Conservation (phyloP, 2,888 invertebrate species). For the Augochlorella aurata region DNA sequence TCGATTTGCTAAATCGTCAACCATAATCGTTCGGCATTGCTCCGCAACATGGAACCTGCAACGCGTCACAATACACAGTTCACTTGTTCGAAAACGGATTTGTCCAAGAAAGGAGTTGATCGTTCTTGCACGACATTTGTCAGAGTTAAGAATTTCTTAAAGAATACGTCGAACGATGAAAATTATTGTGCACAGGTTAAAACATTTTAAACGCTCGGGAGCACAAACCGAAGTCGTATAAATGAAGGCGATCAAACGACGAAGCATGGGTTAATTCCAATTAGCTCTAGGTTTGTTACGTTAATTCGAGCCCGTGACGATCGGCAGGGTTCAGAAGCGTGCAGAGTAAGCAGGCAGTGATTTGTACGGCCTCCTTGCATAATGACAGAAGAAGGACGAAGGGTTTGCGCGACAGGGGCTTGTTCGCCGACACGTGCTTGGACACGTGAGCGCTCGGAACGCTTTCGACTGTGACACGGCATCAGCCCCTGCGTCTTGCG, state of each 20-base stretch:
- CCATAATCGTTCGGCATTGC: no score
- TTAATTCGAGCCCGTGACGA: constrained; percentile 68
- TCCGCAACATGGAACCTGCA: not conserved
- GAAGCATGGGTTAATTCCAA: constrained; percentile 66
- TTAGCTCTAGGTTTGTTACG: constrained; percentile 60
- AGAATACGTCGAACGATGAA: no score
- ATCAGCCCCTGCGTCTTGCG: constrained; percentile 54
- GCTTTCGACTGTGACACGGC: constrained; percentile 78
- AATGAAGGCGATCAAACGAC: constrained; percentile 44
- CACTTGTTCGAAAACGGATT: not conserved
- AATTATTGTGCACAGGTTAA: not conserved
- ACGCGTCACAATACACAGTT: not conserved
- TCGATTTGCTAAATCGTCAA: not conserved
- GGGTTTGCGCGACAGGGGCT: constrained; percentile 67
- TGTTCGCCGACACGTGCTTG: constrained; percentile 77
- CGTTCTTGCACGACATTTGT: no score
- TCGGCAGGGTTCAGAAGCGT: constrained; percentile 53
- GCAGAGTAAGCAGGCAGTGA: constrained; percentile 72
- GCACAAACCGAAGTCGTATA: constrained; percentile 10
- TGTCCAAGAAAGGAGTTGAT: not conserved
- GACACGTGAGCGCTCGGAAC: constrained; percentile 78
- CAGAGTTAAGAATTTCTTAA: no score
- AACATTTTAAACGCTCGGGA: not conserved
- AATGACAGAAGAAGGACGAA: constrained; percentile 68
- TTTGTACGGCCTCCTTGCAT: constrained; percentile 76